Evolutionary conservation across 2,113 vertebrate species (phyloP).

Genomic region (Lophura nycthemera): DNA sequence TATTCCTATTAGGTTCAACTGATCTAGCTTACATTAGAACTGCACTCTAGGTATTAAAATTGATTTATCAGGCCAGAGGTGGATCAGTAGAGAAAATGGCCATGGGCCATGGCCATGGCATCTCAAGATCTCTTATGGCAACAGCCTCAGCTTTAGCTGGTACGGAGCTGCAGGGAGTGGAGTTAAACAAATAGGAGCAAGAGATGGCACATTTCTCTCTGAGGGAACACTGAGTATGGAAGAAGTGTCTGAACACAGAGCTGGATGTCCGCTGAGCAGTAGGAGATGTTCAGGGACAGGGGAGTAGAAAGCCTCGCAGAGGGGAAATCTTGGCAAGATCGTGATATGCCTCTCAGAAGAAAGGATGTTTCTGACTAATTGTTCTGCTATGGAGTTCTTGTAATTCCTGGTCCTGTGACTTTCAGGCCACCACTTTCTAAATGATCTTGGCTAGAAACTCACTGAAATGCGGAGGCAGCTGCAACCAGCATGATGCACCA

Average conservation of each 20-base stretch:
- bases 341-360: not conserved
- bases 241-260: constrained; percentile 28
- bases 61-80: constrained; percentile 11
- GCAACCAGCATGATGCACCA: not conserved
- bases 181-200: not conserved
- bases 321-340: not conserved
- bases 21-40: constrained; percentile 26
- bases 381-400: not conserved
- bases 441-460: not conserved
- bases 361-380: not conserved
- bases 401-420: not conserved
- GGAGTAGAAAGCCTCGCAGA: constrained; percentile 25
- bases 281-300: constrained; percentile 41
- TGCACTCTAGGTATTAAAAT: constrained; percentile 46
- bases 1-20: constrained; percentile 58
- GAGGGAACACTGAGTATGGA: constrained; percentile 18
- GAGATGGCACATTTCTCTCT: constrained; percentile 27
- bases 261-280: constrained; percentile 10
- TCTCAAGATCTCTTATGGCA: not conserved
- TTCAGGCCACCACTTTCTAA: not conserved
- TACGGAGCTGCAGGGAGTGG: not conserved
- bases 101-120: not conserved
- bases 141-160: not conserved
- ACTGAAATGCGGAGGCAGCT: not conserved
- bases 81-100: constrained; percentile 21